Evolutionary conservation across 2,888 invertebrate species (phyloP).

Genomic region (Minunthozetes semirufus): DNA sequence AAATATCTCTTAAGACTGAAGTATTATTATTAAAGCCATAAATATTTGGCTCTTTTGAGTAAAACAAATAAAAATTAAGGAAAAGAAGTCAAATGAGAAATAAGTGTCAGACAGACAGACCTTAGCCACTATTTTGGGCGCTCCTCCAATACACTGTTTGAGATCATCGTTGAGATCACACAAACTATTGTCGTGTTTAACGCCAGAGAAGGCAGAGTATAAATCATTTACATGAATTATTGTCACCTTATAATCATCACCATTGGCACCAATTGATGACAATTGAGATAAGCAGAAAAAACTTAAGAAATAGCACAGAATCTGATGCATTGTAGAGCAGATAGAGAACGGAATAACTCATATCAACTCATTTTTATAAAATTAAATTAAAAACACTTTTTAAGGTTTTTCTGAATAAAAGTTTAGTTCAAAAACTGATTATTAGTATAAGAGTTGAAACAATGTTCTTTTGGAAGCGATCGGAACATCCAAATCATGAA

Average conservation of each 20-base stretch:
- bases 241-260: background rate
- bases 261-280: background rate
- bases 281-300: background rate
- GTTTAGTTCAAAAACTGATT: background rate
- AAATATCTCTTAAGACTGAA: no score
- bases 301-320: background rate
- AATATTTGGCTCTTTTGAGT: background rate
- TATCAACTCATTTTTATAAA: background rate
- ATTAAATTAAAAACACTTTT: background rate
- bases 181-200: background rate
- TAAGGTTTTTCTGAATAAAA: background rate
- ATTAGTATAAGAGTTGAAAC: background rate
- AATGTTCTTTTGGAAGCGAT: background rate
- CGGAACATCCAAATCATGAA: background rate
- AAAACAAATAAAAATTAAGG: background rate
- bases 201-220: background rate
- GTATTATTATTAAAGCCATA: no score
- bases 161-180: background rate
- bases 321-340: background rate
- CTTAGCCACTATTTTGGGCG: slow-evolving; percentile 6
- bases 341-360: background rate
- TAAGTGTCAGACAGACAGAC: background rate
- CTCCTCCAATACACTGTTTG: background rate
- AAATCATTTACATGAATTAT: slow-evolving; percentile 19
- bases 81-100: background rate